Conservation (phyloP, 2,888 invertebrate species). For the Gari tellinella region DNA sequence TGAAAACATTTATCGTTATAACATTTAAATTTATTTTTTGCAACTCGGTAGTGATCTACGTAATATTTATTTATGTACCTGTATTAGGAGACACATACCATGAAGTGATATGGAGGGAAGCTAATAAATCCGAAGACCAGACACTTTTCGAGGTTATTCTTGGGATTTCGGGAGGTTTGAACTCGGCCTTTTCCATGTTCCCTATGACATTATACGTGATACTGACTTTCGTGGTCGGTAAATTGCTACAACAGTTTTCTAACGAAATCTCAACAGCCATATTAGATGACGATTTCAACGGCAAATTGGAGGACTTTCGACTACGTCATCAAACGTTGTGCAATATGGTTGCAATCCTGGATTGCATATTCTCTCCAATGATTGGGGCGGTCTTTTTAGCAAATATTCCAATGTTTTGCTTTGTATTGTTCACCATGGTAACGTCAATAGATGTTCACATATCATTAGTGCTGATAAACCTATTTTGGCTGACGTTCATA, state of each 20-base stretch:
- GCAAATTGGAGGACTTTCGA: constrained; percentile 68
- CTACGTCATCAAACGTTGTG: constrained; percentile 68
- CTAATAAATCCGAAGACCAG: constrained; percentile 22
- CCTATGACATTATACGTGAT: constrained; percentile 56
- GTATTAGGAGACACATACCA: constrained; percentile 53
- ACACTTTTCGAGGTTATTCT: constrained; percentile 46
- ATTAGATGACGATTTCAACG: constrained; percentile 27
- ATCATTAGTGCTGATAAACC: constrained; percentile 56
- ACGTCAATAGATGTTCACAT: constrained; percentile 53
- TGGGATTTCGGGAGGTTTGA: constrained; percentile 39
- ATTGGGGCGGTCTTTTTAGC: constrained; percentile 54
- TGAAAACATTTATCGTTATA: constrained; percentile 52
- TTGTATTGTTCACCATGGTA: constrained; percentile 61
- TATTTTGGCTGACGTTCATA: constrained; percentile 63
- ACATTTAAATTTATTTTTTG: constrained; percentile 48
- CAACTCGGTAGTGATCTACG: constrained; percentile 52
- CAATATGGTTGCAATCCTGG: constrained; percentile 51
- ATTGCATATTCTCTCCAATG: constrained; percentile 57
- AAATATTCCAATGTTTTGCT: constrained; percentile 64
- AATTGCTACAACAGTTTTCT: constrained; percentile 40
- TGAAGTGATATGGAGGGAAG: constrained; percentile 56
- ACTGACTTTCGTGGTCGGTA: constrained; percentile 48
- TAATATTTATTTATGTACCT: constrained; percentile 53
- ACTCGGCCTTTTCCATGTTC: constrained; percentile 56
- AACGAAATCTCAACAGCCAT: constrained; percentile 33